These are phyloP conservation scores for Cephus rjabovi DNA, from an alignment of 2,888 invertebrate genomes.

Conservation along the genomic window DNA sequence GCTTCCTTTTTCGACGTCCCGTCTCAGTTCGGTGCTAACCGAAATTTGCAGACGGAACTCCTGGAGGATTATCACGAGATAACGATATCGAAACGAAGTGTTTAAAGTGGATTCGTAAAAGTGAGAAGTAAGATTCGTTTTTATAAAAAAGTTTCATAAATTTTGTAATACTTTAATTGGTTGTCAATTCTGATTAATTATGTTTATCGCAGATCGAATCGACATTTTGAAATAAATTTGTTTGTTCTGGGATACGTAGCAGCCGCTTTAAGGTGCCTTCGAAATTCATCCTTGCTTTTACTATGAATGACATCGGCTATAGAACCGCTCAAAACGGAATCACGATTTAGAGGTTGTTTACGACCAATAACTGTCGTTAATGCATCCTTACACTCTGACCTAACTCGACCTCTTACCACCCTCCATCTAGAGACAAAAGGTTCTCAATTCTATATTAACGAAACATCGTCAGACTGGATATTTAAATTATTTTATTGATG, in stretches of 20 bases:
- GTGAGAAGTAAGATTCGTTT: background rate
- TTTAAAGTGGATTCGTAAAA: background rate
- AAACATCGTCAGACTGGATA: background rate
- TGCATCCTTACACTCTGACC: slow-evolving; percentile 18
- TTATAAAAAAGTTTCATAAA: background rate
- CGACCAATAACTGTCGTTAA: slow-evolving; percentile 23
- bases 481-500: background rate
- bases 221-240: background rate
- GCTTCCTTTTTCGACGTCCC: background rate
- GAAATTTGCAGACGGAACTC: background rate
- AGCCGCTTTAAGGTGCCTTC: too few species aligned
- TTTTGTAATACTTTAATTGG: background rate
- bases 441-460: background rate
- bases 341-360: slow-evolving; percentile 21
- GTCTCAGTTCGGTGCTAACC: background rate
- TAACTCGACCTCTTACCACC: slow-evolving; percentile 8
- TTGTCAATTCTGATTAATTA: background rate
- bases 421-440: background rate
- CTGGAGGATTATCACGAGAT: background rate
- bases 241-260: background rate
- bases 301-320: background rate
- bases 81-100: background rate
- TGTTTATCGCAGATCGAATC: background rate
- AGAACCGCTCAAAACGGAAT: slow-evolving; percentile 15
- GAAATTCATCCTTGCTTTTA: background rate